phyloP scores from a whole-genome alignment of 2,888 invertebrate species.

The Lycocerus yunnanus region DNA sequence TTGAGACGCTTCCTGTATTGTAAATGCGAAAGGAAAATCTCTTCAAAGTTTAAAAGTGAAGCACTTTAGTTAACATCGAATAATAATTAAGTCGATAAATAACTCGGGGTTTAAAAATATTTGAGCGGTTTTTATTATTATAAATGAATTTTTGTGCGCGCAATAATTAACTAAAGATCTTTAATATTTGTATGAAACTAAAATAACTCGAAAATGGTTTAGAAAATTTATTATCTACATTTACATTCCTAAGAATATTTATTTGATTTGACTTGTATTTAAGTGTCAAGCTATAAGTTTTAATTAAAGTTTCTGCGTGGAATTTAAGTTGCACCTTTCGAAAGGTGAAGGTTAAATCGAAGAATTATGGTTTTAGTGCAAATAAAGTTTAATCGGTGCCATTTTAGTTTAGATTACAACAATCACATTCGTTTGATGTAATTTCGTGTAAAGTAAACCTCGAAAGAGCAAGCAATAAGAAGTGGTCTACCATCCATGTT shows the following conservation, averaged over 20 bases:
- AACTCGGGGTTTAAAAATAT: neutral
- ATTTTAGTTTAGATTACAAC: neutral
- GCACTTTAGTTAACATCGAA: neutral
- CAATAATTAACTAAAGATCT: neutral
- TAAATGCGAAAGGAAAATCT: neutral
- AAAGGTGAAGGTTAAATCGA: neutral
- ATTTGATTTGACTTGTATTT: neutral
- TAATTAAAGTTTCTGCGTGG: neutral
- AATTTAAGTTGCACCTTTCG: neutral
- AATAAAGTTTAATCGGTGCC: neutral
- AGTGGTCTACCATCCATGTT: slow-evolving; percentile 43
- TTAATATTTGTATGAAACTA: neutral
- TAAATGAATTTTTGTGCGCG: neutral
- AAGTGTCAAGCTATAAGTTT: neutral
- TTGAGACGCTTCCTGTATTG: neutral
- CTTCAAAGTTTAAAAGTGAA: neutral
- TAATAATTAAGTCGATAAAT: neutral
- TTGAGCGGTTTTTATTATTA: neutral
- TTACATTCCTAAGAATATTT: neutral
- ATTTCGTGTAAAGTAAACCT: slow-evolving; percentile 26
- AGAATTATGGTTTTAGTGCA: neutral
- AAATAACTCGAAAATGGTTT: neutral
- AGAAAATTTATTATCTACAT: neutral
- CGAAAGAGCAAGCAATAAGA: slow-evolving; percentile 32
- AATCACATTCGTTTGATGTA: slow-evolving; percentile 9